Evolutionary conservation across 2,888 invertebrate genomes (phyloP).

Genomic region (Eulithis prunata): DNA sequence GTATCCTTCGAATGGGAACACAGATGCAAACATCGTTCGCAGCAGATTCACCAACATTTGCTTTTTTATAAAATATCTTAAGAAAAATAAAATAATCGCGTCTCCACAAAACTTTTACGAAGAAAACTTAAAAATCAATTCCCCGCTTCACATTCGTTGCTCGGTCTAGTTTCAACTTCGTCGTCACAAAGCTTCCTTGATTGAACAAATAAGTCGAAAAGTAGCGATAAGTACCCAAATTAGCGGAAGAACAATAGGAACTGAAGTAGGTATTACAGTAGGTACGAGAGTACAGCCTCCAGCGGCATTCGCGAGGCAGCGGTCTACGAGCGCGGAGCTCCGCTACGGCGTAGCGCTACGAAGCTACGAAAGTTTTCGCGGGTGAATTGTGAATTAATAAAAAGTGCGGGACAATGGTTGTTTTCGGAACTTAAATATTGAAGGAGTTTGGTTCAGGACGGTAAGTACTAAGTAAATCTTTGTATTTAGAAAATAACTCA

Average conservation of each 20-base stretch:
- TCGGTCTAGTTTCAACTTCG: too few relatives aligned
- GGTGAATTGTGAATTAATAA: conserved; percentile 42
- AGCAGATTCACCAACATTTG: too few relatives aligned
- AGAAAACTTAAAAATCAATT: too few relatives aligned
- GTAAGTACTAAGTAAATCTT: conserved; percentile 8
- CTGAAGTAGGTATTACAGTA: neutral
- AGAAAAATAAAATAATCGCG: too few relatives aligned
- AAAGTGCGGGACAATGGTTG: conserved; percentile 41
- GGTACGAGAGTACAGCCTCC: conserved; percentile 16
- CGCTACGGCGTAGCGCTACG: conserved; percentile 59
- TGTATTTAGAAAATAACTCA: neutral
- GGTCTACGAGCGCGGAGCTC: conserved; percentile 61
- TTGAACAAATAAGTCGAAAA: conserved; percentile 4
- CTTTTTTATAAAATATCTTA: too few relatives aligned
- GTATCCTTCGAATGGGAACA: too few relatives aligned
- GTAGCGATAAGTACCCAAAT: conserved; percentile 10
- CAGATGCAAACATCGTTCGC: too few relatives aligned
- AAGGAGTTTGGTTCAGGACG: conserved; percentile 14
- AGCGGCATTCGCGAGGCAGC: conserved; percentile 62
- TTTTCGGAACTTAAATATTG: conserved; percentile 39
- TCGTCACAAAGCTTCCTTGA: neutral
- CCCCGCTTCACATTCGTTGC: too few relatives aligned
- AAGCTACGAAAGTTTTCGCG: conserved; percentile 57
- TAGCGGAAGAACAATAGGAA: conserved; percentile 14
- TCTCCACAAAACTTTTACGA: too few relatives aligned